phyloP scores from a whole-genome alignment of 2,113 vertebrate species.

The Stictonetta naevosa region DNA sequence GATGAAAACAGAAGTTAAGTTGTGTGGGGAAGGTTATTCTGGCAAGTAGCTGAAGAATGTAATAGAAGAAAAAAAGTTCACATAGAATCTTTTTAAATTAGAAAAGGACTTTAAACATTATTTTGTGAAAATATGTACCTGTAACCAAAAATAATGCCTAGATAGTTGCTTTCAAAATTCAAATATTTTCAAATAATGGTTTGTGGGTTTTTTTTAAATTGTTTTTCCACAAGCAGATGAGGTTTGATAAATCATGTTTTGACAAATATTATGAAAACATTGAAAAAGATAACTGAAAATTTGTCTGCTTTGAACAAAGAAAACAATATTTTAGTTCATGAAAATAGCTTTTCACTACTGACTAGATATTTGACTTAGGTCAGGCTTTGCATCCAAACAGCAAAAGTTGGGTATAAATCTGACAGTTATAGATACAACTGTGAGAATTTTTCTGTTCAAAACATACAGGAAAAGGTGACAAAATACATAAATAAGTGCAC shows the following conservation, averaged over 20 bases:
- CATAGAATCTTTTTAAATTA: not conserved
- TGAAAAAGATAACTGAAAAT: not conserved
- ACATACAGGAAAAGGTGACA: not conserved
- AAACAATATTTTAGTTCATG: not conserved
- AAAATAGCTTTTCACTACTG: not conserved
- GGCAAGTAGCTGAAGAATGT: not conserved
- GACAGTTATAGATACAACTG: not conserved
- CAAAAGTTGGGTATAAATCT: not conserved
- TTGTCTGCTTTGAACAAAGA: not conserved
- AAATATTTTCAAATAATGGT: not conserved
- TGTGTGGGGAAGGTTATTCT: not conserved
- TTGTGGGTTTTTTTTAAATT: not conserved
- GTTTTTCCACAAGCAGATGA: not conserved
- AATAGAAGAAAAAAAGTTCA: not conserved
- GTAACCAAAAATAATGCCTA: not conserved
- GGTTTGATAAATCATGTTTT: not conserved
- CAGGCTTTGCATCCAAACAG: not conserved
- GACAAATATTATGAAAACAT: not conserved
- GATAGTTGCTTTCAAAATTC: not conserved
- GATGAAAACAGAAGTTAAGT: not conserved
- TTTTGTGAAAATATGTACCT: not conserved
- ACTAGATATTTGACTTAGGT: not conserved
- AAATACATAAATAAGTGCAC: not conserved
- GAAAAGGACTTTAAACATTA: not conserved
- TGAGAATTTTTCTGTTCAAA: not conserved